Evolutionary conservation across 1,140 invertebrate genomes (phyloP).

Genomic region (Bombus confusus): DNA sequence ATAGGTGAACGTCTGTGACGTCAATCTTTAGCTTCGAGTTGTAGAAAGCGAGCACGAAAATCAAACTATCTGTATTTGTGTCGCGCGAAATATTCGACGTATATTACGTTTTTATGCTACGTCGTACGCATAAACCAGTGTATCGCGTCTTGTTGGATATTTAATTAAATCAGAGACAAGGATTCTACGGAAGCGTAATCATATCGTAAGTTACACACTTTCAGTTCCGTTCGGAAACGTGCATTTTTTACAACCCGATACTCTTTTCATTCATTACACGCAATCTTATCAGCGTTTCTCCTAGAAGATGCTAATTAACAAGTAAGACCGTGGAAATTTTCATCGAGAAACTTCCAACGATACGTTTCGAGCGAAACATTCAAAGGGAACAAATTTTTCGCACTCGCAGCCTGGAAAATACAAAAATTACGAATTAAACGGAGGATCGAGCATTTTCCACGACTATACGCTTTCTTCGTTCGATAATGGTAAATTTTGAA

Average conservation of each 20-base stretch:
- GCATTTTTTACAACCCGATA: neutral
- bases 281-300: neutral
- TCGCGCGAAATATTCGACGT: no score
- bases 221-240: neutral
- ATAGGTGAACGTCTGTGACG: slow-evolving; percentile 16
- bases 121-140: no score
- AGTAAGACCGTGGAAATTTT: neutral
- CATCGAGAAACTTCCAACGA: neutral
- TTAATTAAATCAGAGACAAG: neutral
- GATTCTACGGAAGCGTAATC: neutral
- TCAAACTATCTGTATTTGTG: no score
- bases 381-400: neutral
- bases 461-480: neutral
- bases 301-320: neutral
- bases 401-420: neutral
- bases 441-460: neutral
- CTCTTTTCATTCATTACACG: neutral
- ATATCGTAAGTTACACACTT: neutral
- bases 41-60: neutral
- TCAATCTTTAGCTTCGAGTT: neutral
- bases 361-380: neutral
- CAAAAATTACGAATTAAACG: neutral
- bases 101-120: neutral
- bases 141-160: no score
- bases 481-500: no score